Evolutionary conservation across 2,113 vertebrate genomes (phyloP).

Genomic region (Malurus elegans): DNA sequence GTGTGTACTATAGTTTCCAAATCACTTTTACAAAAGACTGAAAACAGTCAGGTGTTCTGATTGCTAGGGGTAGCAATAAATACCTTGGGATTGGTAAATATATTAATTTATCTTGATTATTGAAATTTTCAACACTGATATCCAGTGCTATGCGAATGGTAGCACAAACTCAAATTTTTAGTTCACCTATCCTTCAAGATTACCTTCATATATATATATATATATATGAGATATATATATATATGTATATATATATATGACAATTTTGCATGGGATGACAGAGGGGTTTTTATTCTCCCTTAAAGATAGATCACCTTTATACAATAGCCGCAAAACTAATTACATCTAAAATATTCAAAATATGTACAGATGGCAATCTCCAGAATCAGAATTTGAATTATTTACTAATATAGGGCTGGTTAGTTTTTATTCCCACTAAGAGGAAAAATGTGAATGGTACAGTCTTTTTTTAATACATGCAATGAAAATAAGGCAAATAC

Average conservation of each 20-base stretch:
- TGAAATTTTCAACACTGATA: neutral
- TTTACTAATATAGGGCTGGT: neutral
- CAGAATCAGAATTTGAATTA: neutral
- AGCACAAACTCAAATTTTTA: neutral
- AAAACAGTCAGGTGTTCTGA: neutral
- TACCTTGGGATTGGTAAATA: neutral
- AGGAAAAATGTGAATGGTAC: neutral
- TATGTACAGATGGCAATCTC: neutral
- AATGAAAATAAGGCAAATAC: too few relatives aligned
- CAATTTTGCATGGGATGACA: neutral
- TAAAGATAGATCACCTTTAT: neutral
- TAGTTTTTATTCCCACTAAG: neutral
- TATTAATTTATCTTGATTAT: neutral
- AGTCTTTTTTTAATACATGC: too few relatives aligned
- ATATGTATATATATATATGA: too few relatives aligned
- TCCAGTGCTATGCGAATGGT: neutral
- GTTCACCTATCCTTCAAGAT: neutral
- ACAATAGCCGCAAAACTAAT: neutral
- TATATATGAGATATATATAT: neutral
- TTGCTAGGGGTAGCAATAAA: neutral
- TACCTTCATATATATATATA: accelerated
- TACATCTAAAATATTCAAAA: neutral
- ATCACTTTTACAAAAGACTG: neutral
- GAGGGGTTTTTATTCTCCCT: neutral
- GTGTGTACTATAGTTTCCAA: neutral